Evolutionary conservation across 2,888 invertebrate genomes (phyloP).

Genomic region (Schizaphis graminum): DNA sequence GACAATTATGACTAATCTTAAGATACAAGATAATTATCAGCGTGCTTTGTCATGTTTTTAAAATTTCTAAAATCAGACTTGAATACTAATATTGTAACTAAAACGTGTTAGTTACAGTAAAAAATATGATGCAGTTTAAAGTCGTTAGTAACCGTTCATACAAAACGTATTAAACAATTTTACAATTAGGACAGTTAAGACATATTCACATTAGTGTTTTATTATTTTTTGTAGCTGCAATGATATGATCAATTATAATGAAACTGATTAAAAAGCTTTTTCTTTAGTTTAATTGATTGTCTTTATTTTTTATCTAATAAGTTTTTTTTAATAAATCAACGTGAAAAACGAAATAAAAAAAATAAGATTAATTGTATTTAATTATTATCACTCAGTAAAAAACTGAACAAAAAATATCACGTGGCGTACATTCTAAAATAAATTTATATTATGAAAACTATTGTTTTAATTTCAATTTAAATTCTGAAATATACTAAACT

Average conservation of each 20-base stretch:
- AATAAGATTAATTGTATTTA: not conserved
- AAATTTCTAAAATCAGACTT: not conserved
- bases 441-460: not conserved
- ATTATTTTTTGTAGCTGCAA: not conserved
- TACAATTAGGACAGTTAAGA: slow-evolving; percentile 32
- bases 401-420: not conserved
- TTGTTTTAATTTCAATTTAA: not conserved
- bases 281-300: not conserved
- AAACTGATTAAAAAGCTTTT: slow-evolving; percentile 5
- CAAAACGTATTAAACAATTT: not conserved
- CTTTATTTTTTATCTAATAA: not conserved
- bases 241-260: not conserved
- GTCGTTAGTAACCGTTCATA: slow-evolving; percentile 8
- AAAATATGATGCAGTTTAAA: not conserved
- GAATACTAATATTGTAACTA: slow-evolving; percentile 5
- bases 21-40: not conserved
- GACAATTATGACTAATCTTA: slow-evolving; percentile 17
- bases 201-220: slow-evolving; percentile 26
- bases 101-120: not conserved
- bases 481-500: not conserved
- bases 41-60: not conserved
- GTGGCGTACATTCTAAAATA: not conserved
- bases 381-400: not conserved
- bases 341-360: not conserved
- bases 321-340: not conserved